Percentiles rank a stretch among this genome's conserved stretches.
phyloP scores from a whole-genome alignment of 92 coral and sea anemone genomes.

The Desmophyllum pertusum region DNA sequence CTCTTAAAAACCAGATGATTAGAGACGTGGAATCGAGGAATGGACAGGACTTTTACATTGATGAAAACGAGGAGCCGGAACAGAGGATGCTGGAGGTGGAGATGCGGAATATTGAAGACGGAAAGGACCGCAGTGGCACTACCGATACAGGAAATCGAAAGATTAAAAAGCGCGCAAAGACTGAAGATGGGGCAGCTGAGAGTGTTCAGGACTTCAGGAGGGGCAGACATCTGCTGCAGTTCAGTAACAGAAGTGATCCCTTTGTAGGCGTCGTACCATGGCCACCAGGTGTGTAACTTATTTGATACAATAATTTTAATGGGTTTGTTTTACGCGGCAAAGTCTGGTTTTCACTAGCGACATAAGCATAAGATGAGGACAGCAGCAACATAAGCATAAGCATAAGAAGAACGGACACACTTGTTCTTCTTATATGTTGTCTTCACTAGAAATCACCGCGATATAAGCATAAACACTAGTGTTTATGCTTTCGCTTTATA shows the following conservation, averaged over 20 bases:
- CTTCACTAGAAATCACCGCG: no score
- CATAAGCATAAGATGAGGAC: no score
- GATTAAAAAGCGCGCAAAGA: not conserved
- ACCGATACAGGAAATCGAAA: not conserved
- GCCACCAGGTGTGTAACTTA: constrained; percentile 13
- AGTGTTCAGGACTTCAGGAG: not conserved
- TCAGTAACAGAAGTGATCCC: not conserved
- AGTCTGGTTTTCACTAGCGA: no score
- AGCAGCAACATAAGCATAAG: no score
- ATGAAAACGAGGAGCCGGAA: constrained; percentile 25
- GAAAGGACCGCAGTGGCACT: not conserved
- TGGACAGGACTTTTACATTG: constrained; percentile 40
- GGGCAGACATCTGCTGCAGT: constrained; percentile 33
- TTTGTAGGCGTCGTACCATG: not conserved
- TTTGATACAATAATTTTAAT: not conserved
- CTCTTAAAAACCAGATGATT: not conserved
- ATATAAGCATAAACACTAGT: no score
- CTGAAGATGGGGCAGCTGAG: not conserved
- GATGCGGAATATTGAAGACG: constrained; percentile 24
- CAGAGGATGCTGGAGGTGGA: constrained; percentile 25
- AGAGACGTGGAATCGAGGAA: not conserved
- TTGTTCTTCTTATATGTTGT: no score
- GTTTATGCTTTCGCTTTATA: no score
- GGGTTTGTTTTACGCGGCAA: not conserved
- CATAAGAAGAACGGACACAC: no score